These are phyloP conservation scores for Tenebrosternarchus preto DNA, from an alignment of 2,113 vertebrate genomes.

Conservation along the genomic window DNA sequence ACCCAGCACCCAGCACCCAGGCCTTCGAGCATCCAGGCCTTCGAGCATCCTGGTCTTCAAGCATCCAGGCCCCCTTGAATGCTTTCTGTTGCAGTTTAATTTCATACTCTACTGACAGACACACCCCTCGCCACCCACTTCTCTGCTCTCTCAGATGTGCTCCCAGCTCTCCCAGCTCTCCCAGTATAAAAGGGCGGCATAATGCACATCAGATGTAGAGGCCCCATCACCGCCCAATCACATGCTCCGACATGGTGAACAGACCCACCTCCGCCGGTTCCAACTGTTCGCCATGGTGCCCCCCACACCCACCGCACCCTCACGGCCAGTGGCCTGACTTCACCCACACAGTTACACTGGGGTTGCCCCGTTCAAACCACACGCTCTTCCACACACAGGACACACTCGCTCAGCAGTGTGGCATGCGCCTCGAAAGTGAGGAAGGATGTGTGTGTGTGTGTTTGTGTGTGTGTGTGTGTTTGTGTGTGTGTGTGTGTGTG, in stretches of 20 bases:
- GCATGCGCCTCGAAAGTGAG: no score
- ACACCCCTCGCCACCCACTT: slow-evolving; percentile 35
- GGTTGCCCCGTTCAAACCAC: slow-evolving; percentile 42
- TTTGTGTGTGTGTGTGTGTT: not conserved
- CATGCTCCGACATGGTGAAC: no score
- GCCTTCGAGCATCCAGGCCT: no score
- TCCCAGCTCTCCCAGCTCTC: not conserved
- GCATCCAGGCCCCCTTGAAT: slow-evolving; percentile 20
- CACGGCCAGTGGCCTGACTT: not conserved
- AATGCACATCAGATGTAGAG: slow-evolving; percentile 45
- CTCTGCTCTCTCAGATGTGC: slow-evolving; percentile 6
- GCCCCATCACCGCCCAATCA: not conserved
- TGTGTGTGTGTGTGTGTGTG: no score
- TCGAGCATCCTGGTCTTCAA: no score
- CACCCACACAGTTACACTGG: slow-evolving; percentile 19
- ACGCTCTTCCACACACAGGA: not conserved
- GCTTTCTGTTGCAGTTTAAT: slow-evolving; percentile 24
- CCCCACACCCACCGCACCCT: not conserved
- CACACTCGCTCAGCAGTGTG: no score
- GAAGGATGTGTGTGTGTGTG: not conserved
- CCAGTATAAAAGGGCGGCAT: not conserved
- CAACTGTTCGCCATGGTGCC: no score
- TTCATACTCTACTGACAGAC: slow-evolving; percentile 40
- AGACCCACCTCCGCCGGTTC: no score
- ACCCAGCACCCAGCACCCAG: no score